Conservation (phyloP, 2,113 vertebrate species). For the Alligator sinensis region DNA sequence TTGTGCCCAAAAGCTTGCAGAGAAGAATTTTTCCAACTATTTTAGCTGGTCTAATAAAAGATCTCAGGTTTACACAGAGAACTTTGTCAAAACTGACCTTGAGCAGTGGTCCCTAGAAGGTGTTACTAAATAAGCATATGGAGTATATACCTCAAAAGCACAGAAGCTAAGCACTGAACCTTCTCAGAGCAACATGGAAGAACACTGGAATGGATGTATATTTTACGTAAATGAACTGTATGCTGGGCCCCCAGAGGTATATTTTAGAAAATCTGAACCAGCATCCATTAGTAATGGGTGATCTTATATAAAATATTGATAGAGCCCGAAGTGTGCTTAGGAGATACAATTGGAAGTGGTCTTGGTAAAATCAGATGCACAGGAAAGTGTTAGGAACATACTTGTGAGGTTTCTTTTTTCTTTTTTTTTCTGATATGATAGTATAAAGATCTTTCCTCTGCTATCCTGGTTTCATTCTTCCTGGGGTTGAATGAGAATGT, state of each 20-base stretch:
- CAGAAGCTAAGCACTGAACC: not conserved
- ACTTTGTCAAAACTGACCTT: not conserved
- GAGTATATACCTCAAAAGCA: not conserved
- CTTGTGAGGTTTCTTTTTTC: not conserved
- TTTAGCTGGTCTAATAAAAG: no score
- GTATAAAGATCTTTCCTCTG: not conserved
- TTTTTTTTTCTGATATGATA: not conserved
- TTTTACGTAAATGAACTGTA: not conserved
- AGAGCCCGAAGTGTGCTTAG: no score
- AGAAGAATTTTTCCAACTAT: no score
- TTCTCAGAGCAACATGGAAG: not conserved
- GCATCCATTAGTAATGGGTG: not conserved
- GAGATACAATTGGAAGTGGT: not conserved
- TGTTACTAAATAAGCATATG: not conserved
- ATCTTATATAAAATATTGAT: not conserved
- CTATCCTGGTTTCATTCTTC: not conserved
- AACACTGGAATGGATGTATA: not conserved
- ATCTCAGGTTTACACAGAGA: no score
- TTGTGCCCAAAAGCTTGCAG: no score
- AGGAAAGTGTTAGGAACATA: not conserved
- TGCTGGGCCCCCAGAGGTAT: not conserved
- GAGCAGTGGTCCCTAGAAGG: not conserved
- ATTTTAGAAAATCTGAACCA: not conserved
- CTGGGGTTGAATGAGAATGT: not conserved
- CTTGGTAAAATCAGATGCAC: not conserved